Base-by-base conservation (phyloP, 2,888 invertebrate genomes). In the Drosophila prolongata region DNA sequence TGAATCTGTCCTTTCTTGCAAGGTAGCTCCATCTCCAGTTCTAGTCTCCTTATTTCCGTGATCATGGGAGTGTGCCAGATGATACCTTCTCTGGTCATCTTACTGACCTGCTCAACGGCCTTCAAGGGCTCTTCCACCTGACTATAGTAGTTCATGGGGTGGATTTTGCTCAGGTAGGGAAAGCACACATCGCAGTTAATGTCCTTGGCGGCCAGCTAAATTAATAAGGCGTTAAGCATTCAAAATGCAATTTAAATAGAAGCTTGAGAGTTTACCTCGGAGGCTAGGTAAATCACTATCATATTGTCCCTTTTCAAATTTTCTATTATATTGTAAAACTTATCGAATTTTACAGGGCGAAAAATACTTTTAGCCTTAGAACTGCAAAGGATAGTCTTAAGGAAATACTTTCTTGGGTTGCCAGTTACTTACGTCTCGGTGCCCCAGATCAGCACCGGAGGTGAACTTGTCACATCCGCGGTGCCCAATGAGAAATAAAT, bases 381-480 rank as follows among this genome's bases (percentile, higher is more conserved):
- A 10, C 69, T 79, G 46, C 0, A 37, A 38, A 19, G 53, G 30
- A 14, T 0, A 19, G 30, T 10, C 1, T 14, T n/a, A 0, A 0
- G 9, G 6, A 9, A 9, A 9, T 46, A 30, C 3, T 14, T 2
- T n/a, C 1, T 19, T 19, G 58, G 0, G 6, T 16, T 14, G 10
- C 2, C 5, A 6, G 30, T 14, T 24, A 71, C 78, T 79, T 53
- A 84, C 84, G 70, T 46, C 11, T 76, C 27, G 0, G 24, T 53
- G 5, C 84, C 84, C 81, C 78, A 87, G 2, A 87, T 64, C 0
- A 87, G 6, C 19, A 75, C 77, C 1, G 89, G 89, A 8, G 83
- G 82, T 0, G 80, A 57, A 10, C 50, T 46, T 0, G 44, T 6
- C 0, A 70, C 8, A 1, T 53, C 3, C 0, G 37, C 54, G 3